Evolutionary conservation across 2,888 invertebrate species (phyloP).

Genomic region (Colostygia pectinataria): DNA sequence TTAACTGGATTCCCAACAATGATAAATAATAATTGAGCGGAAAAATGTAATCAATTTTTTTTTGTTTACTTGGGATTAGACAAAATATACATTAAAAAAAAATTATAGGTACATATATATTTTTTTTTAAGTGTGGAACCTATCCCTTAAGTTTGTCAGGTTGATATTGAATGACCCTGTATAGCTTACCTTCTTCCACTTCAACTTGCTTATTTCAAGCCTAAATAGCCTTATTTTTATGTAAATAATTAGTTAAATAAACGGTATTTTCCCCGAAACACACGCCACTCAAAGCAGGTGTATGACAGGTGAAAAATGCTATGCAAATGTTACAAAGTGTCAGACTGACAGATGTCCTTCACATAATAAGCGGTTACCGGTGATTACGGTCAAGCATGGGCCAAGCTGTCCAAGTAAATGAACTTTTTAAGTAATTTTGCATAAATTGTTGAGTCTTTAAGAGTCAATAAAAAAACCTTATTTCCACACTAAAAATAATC

Average conservation of each 20-base stretch:
- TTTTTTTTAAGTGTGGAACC: too few species aligned
- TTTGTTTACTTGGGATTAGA: too few species aligned
- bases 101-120: too few species aligned
- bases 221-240: too few species aligned
- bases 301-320: constrained; percentile 19
- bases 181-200: too few species aligned
- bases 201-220: too few species aligned
- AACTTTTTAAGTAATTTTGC: constrained; percentile 16
- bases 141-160: too few species aligned
- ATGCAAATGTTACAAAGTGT: constrained; percentile 17
- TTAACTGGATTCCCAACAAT: too few species aligned
- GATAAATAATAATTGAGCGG: too few species aligned
- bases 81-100: too few species aligned
- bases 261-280: constrained; percentile 3
- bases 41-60: too few species aligned
- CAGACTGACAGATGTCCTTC: constrained; percentile 18
- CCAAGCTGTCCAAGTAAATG: constrained; percentile 22
- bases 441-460: constrained; percentile 17
- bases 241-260: background rate
- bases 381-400: constrained; percentile 11
- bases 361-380: constrained; percentile 6
- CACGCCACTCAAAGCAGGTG: constrained; percentile 16
- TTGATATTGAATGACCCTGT: too few species aligned
- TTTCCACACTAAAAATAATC: background rate
- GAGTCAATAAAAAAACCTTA: background rate